Evolutionary conservation across 2,888 invertebrate species (phyloP), one percentile per base, ranked within the genome.

Genomic region (Spisula solida): DNA sequence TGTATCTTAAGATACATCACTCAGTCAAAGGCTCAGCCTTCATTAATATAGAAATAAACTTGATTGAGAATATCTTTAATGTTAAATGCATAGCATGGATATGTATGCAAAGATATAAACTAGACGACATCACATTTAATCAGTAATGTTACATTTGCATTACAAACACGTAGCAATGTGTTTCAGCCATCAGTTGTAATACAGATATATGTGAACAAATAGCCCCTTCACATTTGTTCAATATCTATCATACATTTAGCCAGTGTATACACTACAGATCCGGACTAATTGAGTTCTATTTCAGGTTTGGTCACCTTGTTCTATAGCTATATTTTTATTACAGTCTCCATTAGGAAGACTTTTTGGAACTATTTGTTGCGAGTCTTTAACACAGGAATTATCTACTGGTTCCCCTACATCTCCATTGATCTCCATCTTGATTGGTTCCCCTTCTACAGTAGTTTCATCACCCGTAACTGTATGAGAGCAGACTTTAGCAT

Each of bases 401-500:
- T 14, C 75, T 31, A 34, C 85, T 70, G 81, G 81, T 70, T 66
- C 85, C 34, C 51, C 83, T 48, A 47, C 78, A n/a, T 90, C 90
- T 31, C 92, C 92, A 81, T 92, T 92, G 31, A 92, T 87, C 82
- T 92, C 92, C 92, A 92, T 91, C 48, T 86, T 84, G 14, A 66
- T 80, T n/a, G 86, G 87, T 80, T 85, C 88, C 56, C 79, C 70
- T 60, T 82, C 88, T 51, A 29, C 51, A n/a, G 16, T 31, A 2
- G 70, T n/a, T 80, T 18, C 47, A 29, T n/a, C 56, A 29, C 75
- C 31, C 12, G 83, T 31, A 48, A 92, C 66, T 29, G 25, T 81
- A 84, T 93, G 92, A 14, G 89, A 66, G 31, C 84, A 41, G 34
- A 95, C 93, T 70, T 85, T 86, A 12, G 93, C 94, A 94, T 97